Evolutionary conservation across 2,113 vertebrate species (phyloP), one percentile per base, ranked within the genome.

Genomic region (Lonchura striata): DNA sequence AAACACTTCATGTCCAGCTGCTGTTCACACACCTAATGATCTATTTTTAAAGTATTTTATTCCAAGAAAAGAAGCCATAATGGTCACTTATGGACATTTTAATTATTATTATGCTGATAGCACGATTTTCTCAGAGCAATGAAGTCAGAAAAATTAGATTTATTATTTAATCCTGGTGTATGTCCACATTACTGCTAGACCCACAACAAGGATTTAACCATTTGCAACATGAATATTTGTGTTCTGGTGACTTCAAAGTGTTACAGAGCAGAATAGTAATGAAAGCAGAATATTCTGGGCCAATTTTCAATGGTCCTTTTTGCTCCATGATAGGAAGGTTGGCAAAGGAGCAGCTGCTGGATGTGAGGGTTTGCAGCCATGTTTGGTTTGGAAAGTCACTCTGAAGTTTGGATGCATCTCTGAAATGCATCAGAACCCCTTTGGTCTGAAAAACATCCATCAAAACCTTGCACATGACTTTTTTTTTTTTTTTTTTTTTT

Each of bases 141-240:
- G 52, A 91, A 92, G 93, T 93, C 68, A 82, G 96, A 90, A 96
- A 88, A 88, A 64, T 53, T 56, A 81, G 80, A 86, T 75, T 88
- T 91, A 53, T 94, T 94, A 47, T 96, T 94, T 63, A 56, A 31
- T 30, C 30, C 24, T 94, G 92, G 59, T 93, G 15, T 53, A 11
- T 8, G 70, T 77, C 92, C 90, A 3, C 49, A 66, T 83, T 82
- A 64, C 52, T 97, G 54, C 97, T 95, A 88, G 95, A 71, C 71
- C 14, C 56, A 22, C 56, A 92, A 85, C 93, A 84, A 60, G 91
- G 74, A 47, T 77, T 52, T 6, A 49, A 70, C 81, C 61, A 37
- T 82, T 37, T 88, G 79, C 84, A 71, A 1, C 14, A 6, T 33
- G 95, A 83, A 88, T 60, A 71, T 78, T 86, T 74, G 81, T 41